Base-by-base conservation (phyloP, 2,888 invertebrate genomes). In the Plusia festucae region DNA sequence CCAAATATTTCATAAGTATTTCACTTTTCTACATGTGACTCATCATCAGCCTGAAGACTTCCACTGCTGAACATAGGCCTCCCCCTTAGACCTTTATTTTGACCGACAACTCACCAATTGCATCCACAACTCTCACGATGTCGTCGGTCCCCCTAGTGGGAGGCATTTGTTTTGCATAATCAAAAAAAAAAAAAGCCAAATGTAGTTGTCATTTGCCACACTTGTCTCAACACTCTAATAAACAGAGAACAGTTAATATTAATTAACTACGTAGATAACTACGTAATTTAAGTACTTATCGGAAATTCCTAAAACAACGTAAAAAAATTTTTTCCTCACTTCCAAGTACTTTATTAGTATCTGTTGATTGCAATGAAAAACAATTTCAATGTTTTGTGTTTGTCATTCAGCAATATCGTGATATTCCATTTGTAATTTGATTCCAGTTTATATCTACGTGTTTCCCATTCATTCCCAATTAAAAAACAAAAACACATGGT, bases 371-470 rank as follows among this genome's bases (percentile, higher is more conserved):
- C 30, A 22, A 44, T 59, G 11, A 4, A 71, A 73, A 75, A 68
- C 62, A 65, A 65, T 15, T n/a, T n/a, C n/a, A n/a, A n/a, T 56
- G 55, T 52, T 46, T 53, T 76, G 56, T 53, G 56, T 59, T 22
- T 66, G 53, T 78, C 68, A 79, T 57, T 68, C 73, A 46, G 60
- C 70, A 53, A 63, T 65, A 63, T 59, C 60, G 71, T 74, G 77
- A 62, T 77, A 61, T 64, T 40, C 68, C 61, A 16, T 68, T 60
- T 75, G 83, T 73, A 81, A 85, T 71, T 53, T 65, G 75, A 85
- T 60, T 63, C 81, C 68, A 60, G 15, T 65, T 68, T 68, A 67
- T 76, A 72, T 74, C 67, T 49, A 70, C 49, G 66, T 67, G 51
- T 74, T 79, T 73, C 65, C 70, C 72, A 69, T 71, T 78, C 63